Conservation (phyloP, 2,888 invertebrate genomes). For the Ornithoptera alexandrae region DNA sequence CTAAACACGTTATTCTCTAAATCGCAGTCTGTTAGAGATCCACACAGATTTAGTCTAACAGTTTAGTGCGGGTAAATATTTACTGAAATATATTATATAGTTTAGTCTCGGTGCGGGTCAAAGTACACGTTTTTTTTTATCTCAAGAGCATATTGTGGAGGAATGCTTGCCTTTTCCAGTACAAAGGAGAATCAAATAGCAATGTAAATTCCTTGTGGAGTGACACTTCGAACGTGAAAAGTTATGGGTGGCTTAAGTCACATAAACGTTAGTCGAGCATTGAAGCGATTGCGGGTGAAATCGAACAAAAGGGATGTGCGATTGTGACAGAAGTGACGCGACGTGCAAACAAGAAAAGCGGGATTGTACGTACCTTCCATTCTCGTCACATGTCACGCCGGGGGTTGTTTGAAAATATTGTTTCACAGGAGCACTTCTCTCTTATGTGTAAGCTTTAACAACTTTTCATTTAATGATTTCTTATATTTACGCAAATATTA, state of each 20-base stretch:
- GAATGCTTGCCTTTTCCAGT: not conserved
- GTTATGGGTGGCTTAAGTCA: slow-evolving; percentile 34
- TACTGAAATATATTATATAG: too few relatives aligned
- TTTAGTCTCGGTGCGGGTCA: too few relatives aligned
- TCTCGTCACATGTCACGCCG: slow-evolving; percentile 51
- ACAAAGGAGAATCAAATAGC: not conserved
- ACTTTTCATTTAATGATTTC: too few relatives aligned
- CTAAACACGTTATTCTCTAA: not conserved
- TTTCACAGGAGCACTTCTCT: slow-evolving; percentile 25
- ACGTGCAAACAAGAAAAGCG: slow-evolving; percentile 36
- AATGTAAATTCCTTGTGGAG: slow-evolving; percentile 5
- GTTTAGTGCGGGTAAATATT: too few relatives aligned
- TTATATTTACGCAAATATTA: too few relatives aligned
- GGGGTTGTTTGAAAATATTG: slow-evolving; percentile 42
- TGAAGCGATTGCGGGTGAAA: slow-evolving; percentile 29
- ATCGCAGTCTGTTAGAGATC: not conserved
- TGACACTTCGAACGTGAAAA: slow-evolving; percentile 22
- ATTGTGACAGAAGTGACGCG: slow-evolving; percentile 38
- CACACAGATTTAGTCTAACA: too few relatives aligned
- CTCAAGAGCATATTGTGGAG: not conserved
- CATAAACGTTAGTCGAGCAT: slow-evolving; percentile 31
- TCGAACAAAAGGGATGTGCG: slow-evolving; percentile 36
- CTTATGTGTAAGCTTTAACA: slow-evolving; percentile 13
- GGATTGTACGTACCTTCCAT: slow-evolving; percentile 37
- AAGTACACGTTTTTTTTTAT: too few relatives aligned